Percentiles rank a stretch among this genome's conserved stretches.
Evolutionary conservation across 2,113 vertebrate genomes (phyloP).

Genomic region (Microtus richardsoni): DNA sequence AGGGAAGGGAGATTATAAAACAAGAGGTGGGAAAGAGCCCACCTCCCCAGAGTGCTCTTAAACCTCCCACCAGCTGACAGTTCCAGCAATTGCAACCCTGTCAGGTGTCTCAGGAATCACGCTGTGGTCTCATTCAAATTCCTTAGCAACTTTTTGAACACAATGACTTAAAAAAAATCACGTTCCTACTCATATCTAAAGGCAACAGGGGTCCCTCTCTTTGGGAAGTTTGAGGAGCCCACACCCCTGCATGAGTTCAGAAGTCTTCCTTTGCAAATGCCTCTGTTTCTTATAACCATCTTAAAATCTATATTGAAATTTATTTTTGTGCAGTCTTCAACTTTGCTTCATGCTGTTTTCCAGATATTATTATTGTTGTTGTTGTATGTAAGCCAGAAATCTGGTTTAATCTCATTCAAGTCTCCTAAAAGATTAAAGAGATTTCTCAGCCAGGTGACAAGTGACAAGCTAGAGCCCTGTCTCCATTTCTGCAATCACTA

Average conservation of each 20-base stretch:
- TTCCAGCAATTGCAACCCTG: fast-evolving
- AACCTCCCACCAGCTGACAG: background rate
- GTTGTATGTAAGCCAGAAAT: background rate
- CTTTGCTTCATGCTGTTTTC: background rate
- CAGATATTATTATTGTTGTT: background rate
- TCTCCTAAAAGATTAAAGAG: background rate
- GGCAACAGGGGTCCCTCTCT: background rate
- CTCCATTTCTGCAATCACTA: background rate
- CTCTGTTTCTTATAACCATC: background rate
- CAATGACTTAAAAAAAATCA: background rate
- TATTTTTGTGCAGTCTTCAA: background rate
- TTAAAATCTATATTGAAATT: background rate
- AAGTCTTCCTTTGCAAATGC: background rate
- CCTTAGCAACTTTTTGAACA: background rate
- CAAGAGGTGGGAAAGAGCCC: background rate
- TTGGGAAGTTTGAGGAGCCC: background rate
- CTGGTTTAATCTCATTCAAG: background rate
- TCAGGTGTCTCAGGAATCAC: no score
- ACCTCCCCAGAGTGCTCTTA: background rate
- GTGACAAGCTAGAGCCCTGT: background rate
- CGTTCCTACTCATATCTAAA: background rate
- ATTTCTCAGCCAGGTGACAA: background rate
- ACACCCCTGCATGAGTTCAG: no score
- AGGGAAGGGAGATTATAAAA: background rate
- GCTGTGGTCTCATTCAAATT: background rate